Percentiles rank a stretch among this genome's conserved stretches.
Conservation (phyloP, 2,113 vertebrate genomes). For the Parus major region DNA sequence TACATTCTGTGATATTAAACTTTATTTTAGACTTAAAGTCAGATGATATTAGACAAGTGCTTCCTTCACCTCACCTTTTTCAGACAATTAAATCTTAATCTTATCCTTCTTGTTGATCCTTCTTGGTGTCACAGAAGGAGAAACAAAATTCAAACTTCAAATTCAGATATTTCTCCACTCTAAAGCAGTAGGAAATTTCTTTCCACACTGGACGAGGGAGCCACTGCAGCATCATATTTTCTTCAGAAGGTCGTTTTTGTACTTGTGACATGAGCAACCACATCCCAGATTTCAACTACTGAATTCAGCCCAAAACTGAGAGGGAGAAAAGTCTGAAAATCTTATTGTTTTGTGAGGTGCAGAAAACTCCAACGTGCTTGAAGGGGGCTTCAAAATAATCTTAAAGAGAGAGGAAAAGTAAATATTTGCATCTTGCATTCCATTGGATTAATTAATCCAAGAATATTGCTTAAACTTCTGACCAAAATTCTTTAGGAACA, state of each 20-base stretch:
- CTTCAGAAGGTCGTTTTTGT: background rate
- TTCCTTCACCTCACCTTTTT: conserved; percentile 1
- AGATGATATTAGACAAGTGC: background rate
- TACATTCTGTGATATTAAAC: conserved; percentile 10
- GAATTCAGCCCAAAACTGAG: background rate
- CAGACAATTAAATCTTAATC: background rate
- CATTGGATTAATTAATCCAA: background rate
- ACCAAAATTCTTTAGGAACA: background rate
- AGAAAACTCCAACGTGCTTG: background rate
- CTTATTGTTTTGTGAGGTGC: background rate
- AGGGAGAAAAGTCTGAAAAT: background rate
- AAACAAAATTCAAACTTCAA: background rate
- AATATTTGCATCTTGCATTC: background rate
- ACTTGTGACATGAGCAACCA: background rate
- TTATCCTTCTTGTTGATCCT: background rate
- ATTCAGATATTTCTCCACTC: background rate
- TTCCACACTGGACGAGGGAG: background rate
- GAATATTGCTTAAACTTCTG: background rate
- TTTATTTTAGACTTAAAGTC: background rate
- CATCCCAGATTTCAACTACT: background rate
- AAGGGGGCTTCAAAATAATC: background rate
- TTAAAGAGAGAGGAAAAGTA: background rate
- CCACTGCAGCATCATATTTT: background rate
- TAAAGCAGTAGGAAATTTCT: background rate
- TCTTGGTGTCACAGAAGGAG: background rate